Percentiles rank a stretch among this genome's conserved stretches.
Evolutionary conservation across 2,888 invertebrate species (phyloP).

Genomic region (Melikaiella ostensackeni): DNA sequence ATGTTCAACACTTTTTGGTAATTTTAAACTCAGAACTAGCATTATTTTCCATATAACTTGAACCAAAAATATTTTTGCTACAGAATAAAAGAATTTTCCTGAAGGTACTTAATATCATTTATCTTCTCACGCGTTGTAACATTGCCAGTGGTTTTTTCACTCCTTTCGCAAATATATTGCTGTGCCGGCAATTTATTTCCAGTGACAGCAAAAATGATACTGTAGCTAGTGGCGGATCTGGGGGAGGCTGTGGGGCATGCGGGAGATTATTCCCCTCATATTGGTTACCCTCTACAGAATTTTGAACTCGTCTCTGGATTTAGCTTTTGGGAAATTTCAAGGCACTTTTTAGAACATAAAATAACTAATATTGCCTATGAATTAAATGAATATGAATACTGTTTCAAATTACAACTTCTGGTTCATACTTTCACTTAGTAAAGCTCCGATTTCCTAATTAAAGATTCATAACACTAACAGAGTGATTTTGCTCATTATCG

Average conservation of each 20-base stretch:
- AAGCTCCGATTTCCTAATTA: not conserved
- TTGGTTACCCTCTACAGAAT: not conserved
- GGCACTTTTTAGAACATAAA: not conserved
- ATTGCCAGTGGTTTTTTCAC: slow-evolving; percentile 35
- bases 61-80: not conserved
- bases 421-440: not conserved
- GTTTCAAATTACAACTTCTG: too few relatives aligned
- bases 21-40: not conserved
- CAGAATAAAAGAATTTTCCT: slow-evolving; percentile 2
- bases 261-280: not conserved
- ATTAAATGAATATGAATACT: not conserved
- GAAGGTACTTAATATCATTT: not conserved
- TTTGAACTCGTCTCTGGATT: not conserved
- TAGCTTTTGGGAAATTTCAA: not conserved
- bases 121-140: slow-evolving; percentile 27
- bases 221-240: not conserved
- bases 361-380: not conserved
- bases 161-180: slow-evolving; percentile 24
- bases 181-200: slow-evolving; percentile 27
- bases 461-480: not conserved
- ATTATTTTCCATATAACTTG: not conserved
- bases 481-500: not conserved
- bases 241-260: not conserved
- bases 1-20: not conserved
- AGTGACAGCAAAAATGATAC: slow-evolving; percentile 36